Base-by-base conservation (phyloP, 2,888 invertebrate species). In the Stenodema calcarata region DNA sequence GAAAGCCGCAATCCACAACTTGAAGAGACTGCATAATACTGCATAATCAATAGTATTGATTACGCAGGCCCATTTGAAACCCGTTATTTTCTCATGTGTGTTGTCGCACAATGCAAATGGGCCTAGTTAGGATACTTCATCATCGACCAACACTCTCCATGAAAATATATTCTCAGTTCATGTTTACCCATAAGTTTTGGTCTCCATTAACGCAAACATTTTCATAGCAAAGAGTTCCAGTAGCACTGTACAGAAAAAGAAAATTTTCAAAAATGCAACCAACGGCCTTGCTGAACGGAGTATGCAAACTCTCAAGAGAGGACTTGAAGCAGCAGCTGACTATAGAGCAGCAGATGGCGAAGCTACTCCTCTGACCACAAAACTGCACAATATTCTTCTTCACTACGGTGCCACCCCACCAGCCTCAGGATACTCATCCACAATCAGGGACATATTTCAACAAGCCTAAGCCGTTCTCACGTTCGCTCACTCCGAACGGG, bases 1-100 rank as follows among this genome's bases (percentile, higher is more conserved):
- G n/a, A 90, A 89, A 87, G 88, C 87, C 2, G 87, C 89, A 7
- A 54, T 89, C 14, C 90, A 89, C 4, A 83, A 83, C 42, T 83
- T 70, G 83, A 70, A 83, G 42, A 35, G 70, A 18, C 30, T 83
- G 2, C 83, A 83, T 28, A n/a, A n/a, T n/a, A n/a, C n/a, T n/a
- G n/a, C n/a, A n/a, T n/a, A n/a, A n/a, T n/a, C n/a, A n/a, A n/a
- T n/a, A n/a, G n/a, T n/a, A 83, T 83, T 18, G 83, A 83, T 35
- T 83, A 18, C 62, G 83, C 83, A 1, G 83, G 83, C 12, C 83
- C 83, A 18, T 18, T 83, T 30, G 70, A 70, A 2, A 41, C 44
- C 35, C 41, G 41, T 27, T 83, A 41, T 42, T 70, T 83, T 35
- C 83, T 83, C 41, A 83, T 83, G 70, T 83, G 83, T 18, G 83